phyloP scores from a whole-genome alignment of 2,888 invertebrate species.

The Cybosia mesomella region DNA sequence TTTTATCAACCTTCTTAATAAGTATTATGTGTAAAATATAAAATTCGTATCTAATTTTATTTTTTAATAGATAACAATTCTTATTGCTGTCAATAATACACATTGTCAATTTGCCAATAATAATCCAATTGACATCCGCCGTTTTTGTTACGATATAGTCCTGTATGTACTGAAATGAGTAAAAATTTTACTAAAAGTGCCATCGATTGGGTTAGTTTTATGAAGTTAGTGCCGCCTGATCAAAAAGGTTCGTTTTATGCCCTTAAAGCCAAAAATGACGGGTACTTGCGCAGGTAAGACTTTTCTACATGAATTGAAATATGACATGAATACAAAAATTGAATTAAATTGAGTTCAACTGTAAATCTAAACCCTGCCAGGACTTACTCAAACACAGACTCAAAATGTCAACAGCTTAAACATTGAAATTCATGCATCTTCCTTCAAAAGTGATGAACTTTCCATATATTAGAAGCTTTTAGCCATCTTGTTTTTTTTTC shows the following conservation, averaged over 20 bases:
- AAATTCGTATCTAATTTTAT: no score
- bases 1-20: no score
- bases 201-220: constrained; percentile 73
- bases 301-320: not conserved
- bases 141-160: not conserved
- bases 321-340: no score
- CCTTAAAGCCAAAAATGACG: constrained; percentile 75
- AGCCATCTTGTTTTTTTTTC: not conserved
- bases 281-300: constrained; percentile 68
- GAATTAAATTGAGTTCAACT: no score
- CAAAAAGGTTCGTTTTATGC: constrained; percentile 67
- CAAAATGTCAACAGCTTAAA: not conserved
- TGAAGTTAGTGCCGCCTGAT: constrained; percentile 67
- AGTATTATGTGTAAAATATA: no score
- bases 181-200: constrained; percentile 68
- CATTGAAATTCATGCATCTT: not conserved
- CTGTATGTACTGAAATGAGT: constrained; percentile 58
- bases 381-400: not conserved
- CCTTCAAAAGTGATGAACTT: not conserved
- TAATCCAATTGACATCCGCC: not conserved
- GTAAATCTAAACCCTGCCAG: not conserved
- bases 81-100: not conserved
- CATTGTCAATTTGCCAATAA: not conserved
- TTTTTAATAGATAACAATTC: no score
- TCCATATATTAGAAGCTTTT: not conserved